Conservation (phyloP, 2,113 vertebrate genomes). For the Arvicanthis niloticus region DNA sequence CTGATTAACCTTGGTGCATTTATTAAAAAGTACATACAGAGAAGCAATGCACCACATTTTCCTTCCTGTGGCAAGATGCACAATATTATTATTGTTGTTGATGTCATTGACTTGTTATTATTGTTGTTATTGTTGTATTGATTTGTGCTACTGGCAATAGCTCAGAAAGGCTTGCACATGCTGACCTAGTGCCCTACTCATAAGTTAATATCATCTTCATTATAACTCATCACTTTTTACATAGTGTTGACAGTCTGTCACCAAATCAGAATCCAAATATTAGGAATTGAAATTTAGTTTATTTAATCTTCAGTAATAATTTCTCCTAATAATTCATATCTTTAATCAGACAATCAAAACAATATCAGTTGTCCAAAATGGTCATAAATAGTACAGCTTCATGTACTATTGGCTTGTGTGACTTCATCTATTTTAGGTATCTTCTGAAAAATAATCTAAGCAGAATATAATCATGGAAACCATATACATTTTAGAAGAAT, state of each 20-base stretch:
- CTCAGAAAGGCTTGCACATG: rapidly evolving
- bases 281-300: not conserved
- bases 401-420: not conserved
- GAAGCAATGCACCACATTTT: not conserved
- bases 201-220: not conserved
- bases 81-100: not conserved
- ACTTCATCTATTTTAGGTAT: not conserved
- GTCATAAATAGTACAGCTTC: not conserved
- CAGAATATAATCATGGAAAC: not conserved
- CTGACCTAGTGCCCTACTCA: no score
- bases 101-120: no score
- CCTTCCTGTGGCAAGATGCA: rapidly evolving
- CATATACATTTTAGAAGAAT: not conserved
- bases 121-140: not conserved
- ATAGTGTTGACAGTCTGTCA: not conserved
- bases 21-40: not conserved
- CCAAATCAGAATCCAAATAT: not conserved
- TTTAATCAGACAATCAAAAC: not conserved
- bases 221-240: not conserved
- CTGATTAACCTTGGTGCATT: not conserved
- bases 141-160: not conserved
- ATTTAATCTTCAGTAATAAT: not conserved
- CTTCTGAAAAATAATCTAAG: conserved; percentile 41
- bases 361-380: not conserved
- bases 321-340: not conserved